phyloP scores from a whole-genome alignment of 2,888 invertebrate species.

The Thereva nobilitata region DNA sequence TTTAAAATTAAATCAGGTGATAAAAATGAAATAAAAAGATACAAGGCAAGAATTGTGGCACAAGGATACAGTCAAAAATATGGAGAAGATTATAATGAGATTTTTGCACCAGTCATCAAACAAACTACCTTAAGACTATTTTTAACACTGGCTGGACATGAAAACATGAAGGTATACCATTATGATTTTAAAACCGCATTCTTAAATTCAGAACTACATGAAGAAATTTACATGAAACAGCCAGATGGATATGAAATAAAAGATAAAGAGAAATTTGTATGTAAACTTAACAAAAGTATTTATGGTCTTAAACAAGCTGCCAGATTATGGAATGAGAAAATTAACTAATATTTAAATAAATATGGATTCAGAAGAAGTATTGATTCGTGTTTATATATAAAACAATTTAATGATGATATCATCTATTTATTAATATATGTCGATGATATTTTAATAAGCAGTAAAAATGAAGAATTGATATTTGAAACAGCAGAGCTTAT shows the following conservation, averaged over 20 bases:
- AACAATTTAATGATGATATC: not conserved
- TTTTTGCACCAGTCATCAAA: not conserved
- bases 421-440: not conserved
- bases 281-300: not conserved
- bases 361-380: not conserved
- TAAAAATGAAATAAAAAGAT: not conserved
- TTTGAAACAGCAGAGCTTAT: not conserved
- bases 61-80: not conserved
- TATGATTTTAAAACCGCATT: constrained; percentile 36
- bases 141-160: constrained; percentile 43
- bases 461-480: not conserved
- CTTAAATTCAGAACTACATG: constrained; percentile 28
- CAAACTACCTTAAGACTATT: not conserved
- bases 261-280: not conserved
- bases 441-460: not conserved
- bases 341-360: not conserved
- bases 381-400: not conserved
- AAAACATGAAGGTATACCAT: constrained; percentile 39
- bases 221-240: constrained; percentile 3
- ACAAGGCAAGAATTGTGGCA: not conserved
- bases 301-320: not conserved
- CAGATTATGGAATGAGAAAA: not conserved
- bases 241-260: not conserved
- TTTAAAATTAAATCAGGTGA: not conserved
- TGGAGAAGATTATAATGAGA: not conserved